Evolutionary conservation across 2,888 invertebrate species (phyloP).

Genomic region (Himalopsyche tibetana): DNA sequence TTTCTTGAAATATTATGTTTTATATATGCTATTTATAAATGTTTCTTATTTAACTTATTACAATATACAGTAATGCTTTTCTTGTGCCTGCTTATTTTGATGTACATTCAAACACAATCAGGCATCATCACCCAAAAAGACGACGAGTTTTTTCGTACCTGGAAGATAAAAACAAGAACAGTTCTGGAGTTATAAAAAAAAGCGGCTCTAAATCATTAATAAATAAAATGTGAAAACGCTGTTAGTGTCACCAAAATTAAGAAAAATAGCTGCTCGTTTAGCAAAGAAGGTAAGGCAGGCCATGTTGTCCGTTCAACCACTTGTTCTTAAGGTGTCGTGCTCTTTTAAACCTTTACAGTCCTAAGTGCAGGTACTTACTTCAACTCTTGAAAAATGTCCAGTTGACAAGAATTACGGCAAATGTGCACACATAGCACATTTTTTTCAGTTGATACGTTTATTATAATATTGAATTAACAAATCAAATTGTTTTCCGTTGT

Average conservation of each 20-base stretch:
- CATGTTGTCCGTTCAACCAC: background rate
- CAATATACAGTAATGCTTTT: background rate
- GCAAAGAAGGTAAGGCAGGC: background rate
- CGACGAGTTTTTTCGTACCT: background rate
- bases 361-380: background rate
- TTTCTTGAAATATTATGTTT: background rate
- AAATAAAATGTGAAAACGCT: background rate
- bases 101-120: background rate
- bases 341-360: constrained; percentile 8
- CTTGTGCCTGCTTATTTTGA: background rate
- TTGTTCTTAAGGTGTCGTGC: background rate
- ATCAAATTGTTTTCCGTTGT: too few species aligned
- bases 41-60: background rate
- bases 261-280: constrained; percentile 24
- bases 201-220: background rate
- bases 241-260: background rate
- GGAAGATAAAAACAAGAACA: background rate
- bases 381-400: background rate
- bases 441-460: too few species aligned
- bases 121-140: background rate
- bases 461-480: too few species aligned
- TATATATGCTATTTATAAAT: background rate
- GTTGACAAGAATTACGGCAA: background rate
- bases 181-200: background rate
- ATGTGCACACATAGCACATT: too few species aligned